These are phyloP conservation scores for Agrilus mali DNA, from an alignment of 2,888 invertebrate genomes.

Conservation along the genomic window DNA sequence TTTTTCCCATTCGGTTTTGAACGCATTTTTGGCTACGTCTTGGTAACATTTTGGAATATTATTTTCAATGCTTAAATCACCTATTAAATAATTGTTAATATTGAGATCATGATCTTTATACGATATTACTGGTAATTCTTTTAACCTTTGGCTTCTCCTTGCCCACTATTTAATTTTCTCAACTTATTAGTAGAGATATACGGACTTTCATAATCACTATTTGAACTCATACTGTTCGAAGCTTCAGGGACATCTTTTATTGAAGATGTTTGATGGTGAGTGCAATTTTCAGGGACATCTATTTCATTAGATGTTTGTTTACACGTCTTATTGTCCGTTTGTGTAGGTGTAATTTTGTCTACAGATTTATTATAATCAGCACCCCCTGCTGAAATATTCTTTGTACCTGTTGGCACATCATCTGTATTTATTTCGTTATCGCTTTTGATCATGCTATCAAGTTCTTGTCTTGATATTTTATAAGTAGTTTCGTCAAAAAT, in stretches of 20 bases:
- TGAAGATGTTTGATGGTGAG: not conserved
- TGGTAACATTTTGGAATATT: slow-evolving; percentile 2
- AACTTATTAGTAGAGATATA: slow-evolving; percentile 1
- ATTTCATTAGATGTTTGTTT: slow-evolving; percentile 1
- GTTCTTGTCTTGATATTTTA: slow-evolving; percentile 10
- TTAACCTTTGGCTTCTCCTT: not conserved
- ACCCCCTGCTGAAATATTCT: not conserved
- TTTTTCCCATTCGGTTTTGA: slow-evolving; percentile 1
- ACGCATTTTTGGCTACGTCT: not conserved
- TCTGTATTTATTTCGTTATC: not conserved
- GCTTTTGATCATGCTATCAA: not conserved
- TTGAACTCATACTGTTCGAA: not conserved
- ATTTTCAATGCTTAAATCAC: not conserved
- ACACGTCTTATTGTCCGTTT: slow-evolving; percentile 1
- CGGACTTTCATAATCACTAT: slow-evolving; percentile 1
- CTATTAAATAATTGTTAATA: slow-evolving; percentile 1
- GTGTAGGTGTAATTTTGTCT: not conserved
- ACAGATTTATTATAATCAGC: not conserved
- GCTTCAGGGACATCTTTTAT: not conserved
- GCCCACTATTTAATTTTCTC: too few relatives aligned
- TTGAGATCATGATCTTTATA: not conserved
- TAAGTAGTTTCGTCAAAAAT: too few relatives aligned
- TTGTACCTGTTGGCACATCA: not conserved
- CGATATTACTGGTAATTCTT: not conserved
- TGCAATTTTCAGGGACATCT: not conserved